Percentiles rank a stretch among this genome's conserved stretches.
Conservation (phyloP, 2,888 invertebrate species). For the Spatulosminthurus flaviceps region DNA sequence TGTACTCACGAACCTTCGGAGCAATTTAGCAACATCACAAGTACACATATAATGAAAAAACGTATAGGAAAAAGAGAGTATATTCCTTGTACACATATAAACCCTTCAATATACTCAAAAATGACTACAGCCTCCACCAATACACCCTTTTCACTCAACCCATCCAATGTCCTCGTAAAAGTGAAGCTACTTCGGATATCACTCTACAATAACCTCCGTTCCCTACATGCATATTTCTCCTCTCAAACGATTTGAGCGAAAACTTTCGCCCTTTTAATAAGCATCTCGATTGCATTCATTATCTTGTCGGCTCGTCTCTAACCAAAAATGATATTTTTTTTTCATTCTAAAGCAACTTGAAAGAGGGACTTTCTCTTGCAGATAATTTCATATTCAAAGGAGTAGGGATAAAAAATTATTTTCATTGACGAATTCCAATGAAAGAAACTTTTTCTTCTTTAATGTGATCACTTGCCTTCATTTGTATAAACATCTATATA, state of each 20-base stretch:
- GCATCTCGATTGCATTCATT: constrained; percentile 47
- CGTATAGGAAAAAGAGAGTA: no score
- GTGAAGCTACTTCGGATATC: neutral
- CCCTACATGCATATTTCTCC: constrained; percentile 13
- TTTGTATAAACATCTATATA: neutral
- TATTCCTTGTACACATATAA: no score
- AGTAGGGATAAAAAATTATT: constrained; percentile 31
- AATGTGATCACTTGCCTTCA: neutral
- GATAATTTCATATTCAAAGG: constrained; percentile 38
- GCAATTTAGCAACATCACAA: no score
- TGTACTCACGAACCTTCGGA: no score
- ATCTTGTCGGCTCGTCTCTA: constrained; percentile 40
- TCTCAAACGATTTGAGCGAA: constrained; percentile 31
- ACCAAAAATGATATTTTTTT: constrained; percentile 30
- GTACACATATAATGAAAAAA: no score
- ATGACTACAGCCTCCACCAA: no score
- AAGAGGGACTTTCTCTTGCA: constrained; percentile 40
- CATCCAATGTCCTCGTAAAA: neutral
- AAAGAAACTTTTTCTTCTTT: constrained; percentile 33
- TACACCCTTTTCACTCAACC: constrained; percentile 13
- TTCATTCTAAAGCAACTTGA: constrained; percentile 25
- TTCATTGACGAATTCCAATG: constrained; percentile 37
- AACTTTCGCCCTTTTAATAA: constrained; percentile 46
- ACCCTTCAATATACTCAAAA: no score
- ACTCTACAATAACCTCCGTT: neutral